Conservation (phyloP, 2,797 vertebrate species). For the Protosalanx chinensis region DNA sequence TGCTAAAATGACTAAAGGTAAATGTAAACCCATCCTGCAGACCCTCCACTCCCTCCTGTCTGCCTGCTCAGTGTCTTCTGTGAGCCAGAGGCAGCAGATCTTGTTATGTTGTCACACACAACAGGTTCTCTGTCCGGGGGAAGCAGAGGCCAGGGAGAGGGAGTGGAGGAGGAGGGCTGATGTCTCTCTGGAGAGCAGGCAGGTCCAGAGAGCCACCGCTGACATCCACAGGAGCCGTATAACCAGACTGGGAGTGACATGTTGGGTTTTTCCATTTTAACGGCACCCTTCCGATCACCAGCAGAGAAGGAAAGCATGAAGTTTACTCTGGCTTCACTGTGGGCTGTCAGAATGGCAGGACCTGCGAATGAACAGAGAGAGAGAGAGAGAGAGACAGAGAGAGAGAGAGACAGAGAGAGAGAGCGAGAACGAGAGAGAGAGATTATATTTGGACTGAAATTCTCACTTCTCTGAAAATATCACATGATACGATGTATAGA, state of each 20-base stretch:
- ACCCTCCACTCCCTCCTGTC: constrained; percentile 2
- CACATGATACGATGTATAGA: too few species aligned
- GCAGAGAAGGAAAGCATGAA: background rate
- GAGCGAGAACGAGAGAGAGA: background rate
- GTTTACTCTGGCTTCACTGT: background rate
- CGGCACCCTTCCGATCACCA: background rate
- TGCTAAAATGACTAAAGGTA: too few species aligned
- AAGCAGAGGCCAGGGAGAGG: constrained; percentile 9
- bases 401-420: background rate
- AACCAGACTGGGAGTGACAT: constrained; percentile 2
- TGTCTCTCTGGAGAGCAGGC: constrained; percentile 36
- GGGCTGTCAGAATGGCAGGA: background rate
- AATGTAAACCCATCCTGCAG: background rate
- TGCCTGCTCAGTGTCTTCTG: background rate
- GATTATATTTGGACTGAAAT: background rate
- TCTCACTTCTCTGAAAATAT: too few species aligned
- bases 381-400: background rate
- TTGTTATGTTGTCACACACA: constrained; percentile 46
- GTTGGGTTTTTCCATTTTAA: background rate
- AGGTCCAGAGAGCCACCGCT: constrained; percentile 9
- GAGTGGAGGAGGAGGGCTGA: constrained; percentile 39
- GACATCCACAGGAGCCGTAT: constrained; percentile 27
- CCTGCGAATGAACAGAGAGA: background rate
- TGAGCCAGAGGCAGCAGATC: constrained; percentile 17
- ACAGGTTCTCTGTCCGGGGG: constrained; percentile 54